Evolutionary conservation across 2,797 vertebrate species (phyloP), one percentile per base, ranked within the genome.

Genomic region (Poecilia gillii): DNA sequence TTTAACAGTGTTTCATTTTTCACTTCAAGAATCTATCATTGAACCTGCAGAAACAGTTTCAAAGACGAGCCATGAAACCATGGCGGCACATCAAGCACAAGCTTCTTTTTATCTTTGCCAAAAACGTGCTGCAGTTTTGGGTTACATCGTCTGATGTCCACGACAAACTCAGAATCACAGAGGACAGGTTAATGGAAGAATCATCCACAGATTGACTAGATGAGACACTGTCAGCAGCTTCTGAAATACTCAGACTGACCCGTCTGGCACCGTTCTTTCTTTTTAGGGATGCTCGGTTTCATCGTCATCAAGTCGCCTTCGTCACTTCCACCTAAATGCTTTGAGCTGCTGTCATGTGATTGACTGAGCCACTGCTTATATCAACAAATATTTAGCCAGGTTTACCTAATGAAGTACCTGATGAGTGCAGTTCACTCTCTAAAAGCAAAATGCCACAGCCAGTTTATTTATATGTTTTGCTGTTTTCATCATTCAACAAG

Each of bases 91-190:
- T 90, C 79, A 88, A 86, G 86, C 47, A 71, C 71, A 1, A 36
- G 31, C 78, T 66, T 86, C 79, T 66, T 86, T 84, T 86, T 73
- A 31, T 85, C 78, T 79, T 62, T 33, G 12, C n/a, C n/a, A 33
- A 62, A 31, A 64, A 62, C 14, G 11, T 49, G n/a, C 76, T 66
- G 59, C 75, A 28, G 59, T 55, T 72, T 73, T 76, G 64, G 71
- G 74, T 88, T 53, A 75, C 82, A 62, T 85, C 53, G 73, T 85
- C 84, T 76, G 46, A 88, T 79, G 81, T 86, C 72, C 83, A 74
- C 53, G 55, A 59, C 20, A 6, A 75, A 47, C 88, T 84, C 71
- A 72, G 74, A 43, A 87, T 79, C 76, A 84, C 81, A 74, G n/a
- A 76, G 80, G 81, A 79, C 71, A 9, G 47, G 87, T 85, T 77